A percentile compares a stretch with the other conserved stretches of the same genome.
Evolutionary conservation across 1,140 invertebrate genomes (phyloP).

Genomic region (Aphidius ervi): DNA sequence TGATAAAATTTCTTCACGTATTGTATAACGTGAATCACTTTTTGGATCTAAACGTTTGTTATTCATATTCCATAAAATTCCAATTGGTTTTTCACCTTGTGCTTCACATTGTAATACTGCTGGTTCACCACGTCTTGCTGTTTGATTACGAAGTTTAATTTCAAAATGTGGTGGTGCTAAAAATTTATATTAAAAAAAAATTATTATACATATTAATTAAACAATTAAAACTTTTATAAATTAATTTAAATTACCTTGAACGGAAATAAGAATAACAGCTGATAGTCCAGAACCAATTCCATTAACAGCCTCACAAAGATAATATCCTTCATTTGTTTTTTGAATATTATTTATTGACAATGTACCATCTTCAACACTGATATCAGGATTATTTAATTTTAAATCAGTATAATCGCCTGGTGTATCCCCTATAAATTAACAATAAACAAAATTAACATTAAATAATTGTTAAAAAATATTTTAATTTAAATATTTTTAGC

Average conservation of each 20-base stretch:
- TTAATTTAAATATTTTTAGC: conserved; percentile 18
- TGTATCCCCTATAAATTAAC: conserved; percentile 65
- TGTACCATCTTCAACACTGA: conserved; percentile 88
- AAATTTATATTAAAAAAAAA: conserved; percentile 26
- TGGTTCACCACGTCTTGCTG: conserved; percentile 82
- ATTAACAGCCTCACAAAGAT: conserved; percentile 93
- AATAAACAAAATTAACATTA: conserved; percentile 9
- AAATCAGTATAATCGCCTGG: conserved; percentile 90
- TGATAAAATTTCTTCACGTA: conserved; percentile 82
- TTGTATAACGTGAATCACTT: conserved; percentile 83
- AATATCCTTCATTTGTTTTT: conserved; percentile 91
- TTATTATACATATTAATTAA: conserved; percentile 6
- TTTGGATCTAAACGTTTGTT: conserved; percentile 86
- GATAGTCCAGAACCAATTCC: conserved; percentile 91
- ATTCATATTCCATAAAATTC: conserved; percentile 94
- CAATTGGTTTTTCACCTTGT: conserved; percentile 94
- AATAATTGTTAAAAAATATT: conserved; percentile 2
- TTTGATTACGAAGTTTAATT: conserved; percentile 86
- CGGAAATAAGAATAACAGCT: conserved; percentile 87
- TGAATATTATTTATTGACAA: conserved; percentile 83
- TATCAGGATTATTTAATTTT: conserved; percentile 81
- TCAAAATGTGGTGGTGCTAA: conserved; percentile 89
- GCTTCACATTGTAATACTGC: conserved; percentile 91
- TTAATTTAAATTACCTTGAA: conserved; percentile 67
- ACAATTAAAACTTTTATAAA: background rate